Evolutionary conservation across 2,888 invertebrate genomes (phyloP), one percentile per base, ranked within the genome.

Genomic region (Cephus spinipes): DNA sequence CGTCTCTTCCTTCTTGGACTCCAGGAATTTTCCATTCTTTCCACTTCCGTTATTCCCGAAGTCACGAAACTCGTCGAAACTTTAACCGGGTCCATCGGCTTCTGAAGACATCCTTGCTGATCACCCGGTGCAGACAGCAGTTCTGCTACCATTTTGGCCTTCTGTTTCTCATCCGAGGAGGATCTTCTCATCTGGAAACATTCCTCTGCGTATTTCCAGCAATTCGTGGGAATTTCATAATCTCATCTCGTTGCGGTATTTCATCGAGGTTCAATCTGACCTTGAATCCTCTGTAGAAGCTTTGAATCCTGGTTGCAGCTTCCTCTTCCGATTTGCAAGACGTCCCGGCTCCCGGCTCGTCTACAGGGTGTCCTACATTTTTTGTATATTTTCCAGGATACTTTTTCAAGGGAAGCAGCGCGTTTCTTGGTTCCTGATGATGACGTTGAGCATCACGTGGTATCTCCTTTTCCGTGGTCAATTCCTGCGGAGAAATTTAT

Each of bases 281-380:
- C 81, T 88, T 90, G 88, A 84, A 92, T 86, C 84, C 92, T 77
- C 88, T 85, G 78, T 88, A 92, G 23, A 89, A 85, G 31, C 90
- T 88, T 83, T 92, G 92, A 83, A 92, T 91, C 30, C 86, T 87
- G 15, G 88, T 90, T 1, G 92, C 92, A 15, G 92, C 91, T 32
- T 90, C 87, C 73, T 89, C 87, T 79, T 89, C 87, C 75, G 87
- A 88, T 82, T 85, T 89, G 4, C 12, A 71, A 1, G 71, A 30
- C 6, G 40, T 40, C 23, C 40, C 6, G 2, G 35, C 35, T 35
- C 35, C 12, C 0, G 40, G 40, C 6, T 55, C 40, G 1, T 55
- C 40, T 55, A 55, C 40, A 2, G 40, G 40, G 23, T 55, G 40
- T 55, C 40, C 40, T 23, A 23, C 0, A 23, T 23, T 2, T 55